phyloP scores from a whole-genome alignment of 2,797 vertebrate species.

The Sternarchorhynchus goeldii region DNA sequence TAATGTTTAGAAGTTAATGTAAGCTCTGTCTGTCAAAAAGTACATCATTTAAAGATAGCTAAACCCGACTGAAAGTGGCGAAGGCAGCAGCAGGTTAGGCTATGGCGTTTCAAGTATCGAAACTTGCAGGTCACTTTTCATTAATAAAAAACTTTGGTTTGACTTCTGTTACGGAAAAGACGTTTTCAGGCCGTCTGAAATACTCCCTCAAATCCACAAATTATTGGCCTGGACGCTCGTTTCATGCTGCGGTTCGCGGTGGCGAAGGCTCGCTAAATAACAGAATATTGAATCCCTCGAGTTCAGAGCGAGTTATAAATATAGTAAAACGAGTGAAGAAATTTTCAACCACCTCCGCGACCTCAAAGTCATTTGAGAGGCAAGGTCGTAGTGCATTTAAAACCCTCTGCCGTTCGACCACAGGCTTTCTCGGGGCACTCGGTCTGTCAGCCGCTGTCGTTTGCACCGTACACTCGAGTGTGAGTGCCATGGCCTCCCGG shows the following conservation, averaged over 20 bases:
- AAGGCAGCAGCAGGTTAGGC: conserved; percentile 9
- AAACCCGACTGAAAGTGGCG: not conserved
- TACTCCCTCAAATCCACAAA: conserved; percentile 1
- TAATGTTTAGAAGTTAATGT: not conserved
- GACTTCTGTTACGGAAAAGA: conserved; percentile 28
- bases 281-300: conserved; percentile 13
- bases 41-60: not conserved
- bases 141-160: conserved; percentile 37
- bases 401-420: conserved; percentile 41
- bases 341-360: conserved; percentile 52
- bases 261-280: conserved; percentile 16
- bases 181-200: conserved; percentile 15
- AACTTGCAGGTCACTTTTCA: conserved; percentile 57
- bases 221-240: conserved; percentile 10
- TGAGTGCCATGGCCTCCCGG: conserved; percentile 66
- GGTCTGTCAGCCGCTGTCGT: conserved; percentile 50
- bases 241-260: conserved; percentile 7
- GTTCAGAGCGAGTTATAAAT: conserved; percentile 52
- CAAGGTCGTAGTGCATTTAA: conserved; percentile 21
- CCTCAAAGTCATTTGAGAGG: conserved; percentile 55
- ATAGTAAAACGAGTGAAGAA: conserved; percentile 46
- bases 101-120: conserved; percentile 69
- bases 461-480: conserved; percentile 67
- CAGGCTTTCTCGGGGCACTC: conserved; percentile 34
- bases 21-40: not conserved